Conservation (phyloP, 2,113 vertebrate species). For the Ameiurus melas region DNA sequence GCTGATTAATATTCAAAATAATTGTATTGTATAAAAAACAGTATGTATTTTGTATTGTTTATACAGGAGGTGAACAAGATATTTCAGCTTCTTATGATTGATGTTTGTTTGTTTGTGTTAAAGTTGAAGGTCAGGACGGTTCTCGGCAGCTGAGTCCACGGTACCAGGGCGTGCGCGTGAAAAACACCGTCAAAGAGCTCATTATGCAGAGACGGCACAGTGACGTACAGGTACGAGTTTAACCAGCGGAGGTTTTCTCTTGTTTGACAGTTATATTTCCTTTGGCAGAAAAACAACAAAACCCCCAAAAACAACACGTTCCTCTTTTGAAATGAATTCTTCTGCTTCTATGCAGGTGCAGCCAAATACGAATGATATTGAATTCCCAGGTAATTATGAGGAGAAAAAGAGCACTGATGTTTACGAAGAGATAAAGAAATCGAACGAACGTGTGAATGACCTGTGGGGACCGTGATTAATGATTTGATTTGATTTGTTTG, state of each 20-base stretch:
- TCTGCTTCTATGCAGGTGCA: slow-evolving; percentile 12
- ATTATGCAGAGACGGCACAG: slow-evolving; percentile 55
- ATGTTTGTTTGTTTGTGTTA: slow-evolving; percentile 3
- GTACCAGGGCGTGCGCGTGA: slow-evolving; percentile 43
- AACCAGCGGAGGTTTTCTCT: background rate
- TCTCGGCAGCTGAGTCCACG: background rate
- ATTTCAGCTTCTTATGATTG: background rate
- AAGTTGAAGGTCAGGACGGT: background rate
- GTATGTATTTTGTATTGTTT: background rate
- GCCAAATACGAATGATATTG: slow-evolving; percentile 8
- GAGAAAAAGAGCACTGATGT: background rate
- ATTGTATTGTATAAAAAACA: background rate
- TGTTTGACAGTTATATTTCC: background rate
- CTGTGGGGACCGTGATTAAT: background rate
- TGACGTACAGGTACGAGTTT: slow-evolving; percentile 16
- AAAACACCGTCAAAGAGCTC: slow-evolving; percentile 64
- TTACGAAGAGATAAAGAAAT: background rate
- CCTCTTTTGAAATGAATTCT: background rate
- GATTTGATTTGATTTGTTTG: background rate
- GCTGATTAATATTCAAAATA: too few species aligned
- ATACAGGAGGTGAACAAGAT: background rate
- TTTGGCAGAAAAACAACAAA: background rate
- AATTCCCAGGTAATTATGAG: slow-evolving; percentile 45
- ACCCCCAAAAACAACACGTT: too few species aligned
- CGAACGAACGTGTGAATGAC: background rate